Percentiles rank a stretch among this genome's conserved stretches.
phyloP scores from a whole-genome alignment of 2,888 invertebrate species.

The Dicranocentrus wangi region DNA sequence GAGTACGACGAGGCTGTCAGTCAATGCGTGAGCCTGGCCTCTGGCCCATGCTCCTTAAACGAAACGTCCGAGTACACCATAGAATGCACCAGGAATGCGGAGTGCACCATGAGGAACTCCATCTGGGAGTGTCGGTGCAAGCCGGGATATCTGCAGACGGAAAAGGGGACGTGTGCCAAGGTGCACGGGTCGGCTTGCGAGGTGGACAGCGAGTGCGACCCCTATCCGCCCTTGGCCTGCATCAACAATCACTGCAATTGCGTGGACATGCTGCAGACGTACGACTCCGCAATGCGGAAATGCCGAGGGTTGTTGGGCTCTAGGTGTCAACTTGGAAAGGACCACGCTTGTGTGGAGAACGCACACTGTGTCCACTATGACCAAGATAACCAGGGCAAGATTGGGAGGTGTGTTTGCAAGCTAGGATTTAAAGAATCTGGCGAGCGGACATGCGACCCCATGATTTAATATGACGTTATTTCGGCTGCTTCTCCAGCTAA shows the following conservation, averaged over 20 bases:
- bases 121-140: constrained; percentile 65
- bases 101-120: constrained; percentile 47
- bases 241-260: constrained; percentile 61
- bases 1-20: constrained; percentile 53
- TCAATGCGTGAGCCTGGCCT: constrained; percentile 59
- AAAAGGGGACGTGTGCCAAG: constrained; percentile 62
- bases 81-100: constrained; percentile 64
- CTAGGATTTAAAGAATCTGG: constrained; percentile 47
- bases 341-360: constrained; percentile 58
- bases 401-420: constrained; percentile 63
- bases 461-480: constrained; percentile 38
- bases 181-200: constrained; percentile 60
- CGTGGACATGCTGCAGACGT: constrained; percentile 43
- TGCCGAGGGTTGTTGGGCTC: constrained; percentile 61
- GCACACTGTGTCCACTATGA: constrained; percentile 50
- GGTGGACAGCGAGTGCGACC: constrained; percentile 57
- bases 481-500: no score
- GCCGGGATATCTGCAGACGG: constrained; percentile 60
- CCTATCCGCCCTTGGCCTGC: constrained; percentile 48
- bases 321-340: constrained; percentile 44
- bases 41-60: constrained; percentile 61
- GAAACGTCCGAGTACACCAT: constrained; percentile 61
- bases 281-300: constrained; percentile 50
- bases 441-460: constrained; percentile 57
- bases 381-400: constrained; percentile 41